A percentile compares a stretch with the other conserved stretches of the same genome.
Evolutionary conservation across 2,113 vertebrate species (phyloP).

Genomic region (Rissa tridactyla): DNA sequence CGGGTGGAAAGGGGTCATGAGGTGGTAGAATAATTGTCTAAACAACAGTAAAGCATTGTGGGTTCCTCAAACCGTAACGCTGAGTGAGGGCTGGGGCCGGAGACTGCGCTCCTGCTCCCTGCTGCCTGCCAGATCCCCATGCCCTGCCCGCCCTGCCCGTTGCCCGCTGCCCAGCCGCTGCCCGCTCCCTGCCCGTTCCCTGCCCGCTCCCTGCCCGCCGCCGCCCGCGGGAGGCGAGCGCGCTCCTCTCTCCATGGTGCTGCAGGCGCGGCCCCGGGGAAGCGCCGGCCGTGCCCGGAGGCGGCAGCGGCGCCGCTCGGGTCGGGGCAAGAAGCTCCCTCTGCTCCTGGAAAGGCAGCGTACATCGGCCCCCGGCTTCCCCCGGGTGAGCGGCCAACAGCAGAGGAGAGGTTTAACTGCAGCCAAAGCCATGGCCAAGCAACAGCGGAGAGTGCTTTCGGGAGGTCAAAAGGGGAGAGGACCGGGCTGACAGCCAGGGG

Average conservation of each 20-base stretch:
- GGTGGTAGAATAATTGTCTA: not conserved
- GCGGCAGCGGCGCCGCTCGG: too few relatives aligned
- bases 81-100: too few relatives aligned
- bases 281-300: not conserved
- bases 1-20: not conserved
- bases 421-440: not conserved
- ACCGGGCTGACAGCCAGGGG: accelerated
- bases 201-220: too few relatives aligned
- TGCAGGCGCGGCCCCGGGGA: not conserved
- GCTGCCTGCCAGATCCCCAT: accelerated
- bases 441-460: accelerated
- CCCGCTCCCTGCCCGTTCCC: accelerated
- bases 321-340: too few relatives aligned
- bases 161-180: not conserved
- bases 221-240: too few relatives aligned
- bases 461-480: not conserved
- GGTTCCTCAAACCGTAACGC: not conserved
- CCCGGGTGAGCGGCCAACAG: accelerated
- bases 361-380: too few relatives aligned
- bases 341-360: accelerated
- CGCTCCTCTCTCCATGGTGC: constrained; percentile 60
- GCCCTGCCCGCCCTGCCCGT: not conserved
- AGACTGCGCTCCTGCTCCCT: not conserved
- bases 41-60: not conserved
- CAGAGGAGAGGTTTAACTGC: too few relatives aligned